Conservation (phyloP, 2,888 invertebrate genomes). For the Leptopilina syphax region DNA sequence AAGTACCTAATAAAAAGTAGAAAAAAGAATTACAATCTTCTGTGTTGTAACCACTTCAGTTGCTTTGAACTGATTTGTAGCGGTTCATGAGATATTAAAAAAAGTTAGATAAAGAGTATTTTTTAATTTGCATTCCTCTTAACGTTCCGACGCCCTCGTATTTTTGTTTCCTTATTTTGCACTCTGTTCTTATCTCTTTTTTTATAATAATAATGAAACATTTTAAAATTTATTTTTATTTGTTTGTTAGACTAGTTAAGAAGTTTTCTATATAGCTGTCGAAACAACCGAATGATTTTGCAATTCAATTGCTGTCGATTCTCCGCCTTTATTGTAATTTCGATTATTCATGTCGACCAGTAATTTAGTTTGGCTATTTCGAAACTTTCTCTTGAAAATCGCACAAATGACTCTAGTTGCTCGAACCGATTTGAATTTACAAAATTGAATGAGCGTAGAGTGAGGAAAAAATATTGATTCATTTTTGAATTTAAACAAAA, state of each 20-base stretch:
- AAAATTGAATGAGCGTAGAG: neutral
- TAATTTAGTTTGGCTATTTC: constrained; percentile 27
- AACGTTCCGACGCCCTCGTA: neutral
- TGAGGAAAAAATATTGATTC: neutral
- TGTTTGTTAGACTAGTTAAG: constrained; percentile 6
- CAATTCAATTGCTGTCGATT: constrained; percentile 33
- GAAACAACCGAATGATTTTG: constrained; percentile 30
- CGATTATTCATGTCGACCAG: constrained; percentile 32
- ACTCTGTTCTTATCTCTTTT: neutral
- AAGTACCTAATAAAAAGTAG: neutral
- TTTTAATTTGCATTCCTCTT: constrained; percentile 41
- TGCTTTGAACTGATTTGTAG: neutral
- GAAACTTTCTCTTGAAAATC: constrained; percentile 5
- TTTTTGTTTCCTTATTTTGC: neutral
- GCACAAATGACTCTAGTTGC: neutral
- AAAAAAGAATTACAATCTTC: constrained; percentile 13
- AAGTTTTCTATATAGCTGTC: constrained; percentile 5
- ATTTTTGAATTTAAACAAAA: no score
- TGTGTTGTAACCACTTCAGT: constrained; percentile 10
- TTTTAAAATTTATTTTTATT: neutral
- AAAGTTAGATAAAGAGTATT: neutral
- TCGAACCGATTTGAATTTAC: constrained; percentile 6
- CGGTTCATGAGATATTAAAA: constrained; percentile 41
- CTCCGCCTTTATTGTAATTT: constrained; percentile 19
- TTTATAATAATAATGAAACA: constrained; percentile 13